Conservation (phyloP, 2,888 invertebrate species). For the Drosophila testacea region DNA sequence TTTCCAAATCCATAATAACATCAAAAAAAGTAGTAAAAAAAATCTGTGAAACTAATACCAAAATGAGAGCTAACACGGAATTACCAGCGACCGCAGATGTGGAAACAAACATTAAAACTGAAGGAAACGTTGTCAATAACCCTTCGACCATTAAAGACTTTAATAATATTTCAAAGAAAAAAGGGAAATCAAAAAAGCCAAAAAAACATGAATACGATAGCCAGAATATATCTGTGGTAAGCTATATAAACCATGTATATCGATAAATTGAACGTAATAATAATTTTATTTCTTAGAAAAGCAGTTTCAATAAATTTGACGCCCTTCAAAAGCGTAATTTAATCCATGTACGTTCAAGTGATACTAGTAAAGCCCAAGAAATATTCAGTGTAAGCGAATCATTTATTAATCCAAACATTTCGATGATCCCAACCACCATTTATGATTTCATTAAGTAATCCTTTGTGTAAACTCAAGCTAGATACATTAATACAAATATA, state of each 20-base stretch:
- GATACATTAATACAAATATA: neutral
- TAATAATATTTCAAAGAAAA: constrained; percentile 66
- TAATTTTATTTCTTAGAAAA: constrained; percentile 86
- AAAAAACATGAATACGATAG: constrained; percentile 87
- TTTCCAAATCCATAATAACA: constrained; percentile 39
- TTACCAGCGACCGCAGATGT: neutral
- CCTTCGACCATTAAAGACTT: neutral
- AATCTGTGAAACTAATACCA: constrained; percentile 10
- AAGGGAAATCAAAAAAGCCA: constrained; percentile 88
- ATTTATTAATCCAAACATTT: constrained; percentile 57
- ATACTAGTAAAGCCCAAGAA: constrained; percentile 89
- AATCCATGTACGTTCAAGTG: constrained; percentile 89
- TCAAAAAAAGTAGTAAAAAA: constrained; percentile 26
- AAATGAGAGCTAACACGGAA: constrained; percentile 13
- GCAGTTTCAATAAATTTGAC: constrained; percentile 91
- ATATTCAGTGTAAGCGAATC: constrained; percentile 88
- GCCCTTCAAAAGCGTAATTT: constrained; percentile 89
- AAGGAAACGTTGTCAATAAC: neutral
- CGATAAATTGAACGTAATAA: neutral
- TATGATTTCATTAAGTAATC: neutral
- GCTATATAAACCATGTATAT: constrained; percentile 9
- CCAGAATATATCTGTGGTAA: constrained; percentile 89
- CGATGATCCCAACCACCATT: constrained; percentile 1
- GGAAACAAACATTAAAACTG: neutral
- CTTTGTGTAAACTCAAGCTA: neutral